Conservation (phyloP, 2,113 vertebrate species). For the Amblyornis subalaris region DNA sequence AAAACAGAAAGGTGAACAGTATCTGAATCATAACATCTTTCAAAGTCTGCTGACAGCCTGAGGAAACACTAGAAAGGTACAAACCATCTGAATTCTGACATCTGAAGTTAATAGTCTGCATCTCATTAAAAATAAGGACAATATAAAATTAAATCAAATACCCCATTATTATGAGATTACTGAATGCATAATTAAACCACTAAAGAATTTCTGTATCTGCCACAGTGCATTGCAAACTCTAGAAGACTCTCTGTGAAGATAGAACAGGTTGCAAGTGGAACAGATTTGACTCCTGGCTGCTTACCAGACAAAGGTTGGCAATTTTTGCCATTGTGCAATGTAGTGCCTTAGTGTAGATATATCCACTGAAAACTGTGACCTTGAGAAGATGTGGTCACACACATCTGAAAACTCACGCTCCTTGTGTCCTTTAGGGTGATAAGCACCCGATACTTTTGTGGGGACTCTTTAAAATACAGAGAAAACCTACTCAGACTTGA, state of each 20-base stretch:
- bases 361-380: not conserved
- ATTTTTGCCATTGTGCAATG: not conserved
- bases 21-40: not conserved
- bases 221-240: not conserved
- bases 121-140: not conserved
- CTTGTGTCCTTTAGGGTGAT: not conserved
- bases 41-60: not conserved
- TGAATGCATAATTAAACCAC: not conserved
- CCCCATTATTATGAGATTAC: not conserved
- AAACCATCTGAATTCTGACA: not conserved
- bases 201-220: not conserved
- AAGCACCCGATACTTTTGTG: not conserved
- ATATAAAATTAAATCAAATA: not conserved
- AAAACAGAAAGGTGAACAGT: not conserved
- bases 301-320: not conserved
- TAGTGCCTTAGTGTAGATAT: not conserved
- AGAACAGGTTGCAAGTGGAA: not conserved
- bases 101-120: not conserved
- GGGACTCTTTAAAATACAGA: not conserved
- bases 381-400: not conserved
- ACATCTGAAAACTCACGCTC: accelerated
- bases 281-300: not conserved
- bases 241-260: not conserved
- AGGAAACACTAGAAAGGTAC: not conserved
- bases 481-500: not conserved